Evolutionary conservation across 2,797 vertebrate species (phyloP), one percentile per base, ranked within the genome.

Genomic region (Coluber constrictor): DNA sequence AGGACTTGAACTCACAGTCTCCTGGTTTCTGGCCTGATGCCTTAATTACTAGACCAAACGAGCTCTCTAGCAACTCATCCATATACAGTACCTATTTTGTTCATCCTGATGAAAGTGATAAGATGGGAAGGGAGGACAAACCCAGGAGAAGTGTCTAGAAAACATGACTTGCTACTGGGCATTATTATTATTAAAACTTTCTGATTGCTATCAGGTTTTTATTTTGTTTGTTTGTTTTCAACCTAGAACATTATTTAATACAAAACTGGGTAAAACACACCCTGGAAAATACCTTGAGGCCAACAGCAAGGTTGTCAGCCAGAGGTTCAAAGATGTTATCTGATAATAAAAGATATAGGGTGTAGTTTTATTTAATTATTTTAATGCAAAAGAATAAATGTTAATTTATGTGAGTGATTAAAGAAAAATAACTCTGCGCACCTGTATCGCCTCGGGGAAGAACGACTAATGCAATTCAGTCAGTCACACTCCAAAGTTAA

Each of bases 401-500:
- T 97, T 98, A 97, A 98, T 97, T 97, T 98, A 98, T 96, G 97
- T 94, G 97, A 97, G 96, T 92, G 97, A 98, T 98, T 98, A 97
- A 97, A 98, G 97, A 97, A 97, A 97, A 97, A 97, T 94, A 97
- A 94, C 93, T 95, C 95, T 94, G 96, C 96, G 93, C 98, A 98
- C 97, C 98, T 98, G 98, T 94, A 97, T 94, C 94, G 97, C 98
- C 92, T 2, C 95, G 97, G 97, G 98, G 97, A 96, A 94, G 94
- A 97, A 96, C 88, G 93, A 97, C 96, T 88, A 12, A 3, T 95
- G 96, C 95, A 97, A 94, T 94, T 96, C 95, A 96, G 95, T 94
- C 95, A 95, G 95, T 94, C 95, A 95, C 70, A 96, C 96, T 96
- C 95, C 95, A 88, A 79, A 96, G 95, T 96, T 95, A 97, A 94